Evolutionary conservation across 2,888 invertebrate species (phyloP).

Genomic region (Gerris lacustris): DNA sequence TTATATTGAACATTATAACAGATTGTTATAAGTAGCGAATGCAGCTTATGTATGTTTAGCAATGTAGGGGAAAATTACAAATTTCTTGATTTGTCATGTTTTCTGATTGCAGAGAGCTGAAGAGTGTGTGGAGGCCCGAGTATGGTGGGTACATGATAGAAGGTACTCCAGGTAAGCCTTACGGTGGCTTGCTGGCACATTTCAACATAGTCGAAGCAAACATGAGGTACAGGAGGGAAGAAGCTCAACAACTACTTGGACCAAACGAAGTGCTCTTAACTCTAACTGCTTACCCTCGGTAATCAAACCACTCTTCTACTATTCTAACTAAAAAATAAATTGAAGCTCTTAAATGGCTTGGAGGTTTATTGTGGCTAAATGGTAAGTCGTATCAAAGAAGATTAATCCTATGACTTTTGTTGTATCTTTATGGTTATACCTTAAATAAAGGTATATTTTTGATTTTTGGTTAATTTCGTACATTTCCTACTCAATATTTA

Average conservation of each 20-base stretch:
- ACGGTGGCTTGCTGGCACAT: conserved; percentile 86
- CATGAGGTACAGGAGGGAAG: conserved; percentile 81
- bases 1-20: too few species aligned
- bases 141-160: conserved; percentile 99
- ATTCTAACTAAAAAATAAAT: neutral
- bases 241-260: conserved; percentile 61
- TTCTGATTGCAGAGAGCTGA: neutral
- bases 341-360: neutral
- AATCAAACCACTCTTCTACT: neutral
- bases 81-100: too few species aligned
- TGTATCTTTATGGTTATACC: too few species aligned
- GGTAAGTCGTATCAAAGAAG: too few species aligned
- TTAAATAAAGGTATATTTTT: too few species aligned
- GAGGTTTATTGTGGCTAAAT: too few species aligned
- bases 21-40: too few species aligned
- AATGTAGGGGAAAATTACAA: too few species aligned
- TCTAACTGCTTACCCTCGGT: conserved; percentile 88
- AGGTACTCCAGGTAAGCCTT: conserved; percentile 93
- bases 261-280: conserved; percentile 77
- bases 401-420: neutral
- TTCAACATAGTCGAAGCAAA: conserved; percentile 97
- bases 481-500: too few species aligned
- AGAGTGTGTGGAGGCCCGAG: conserved; percentile 81
- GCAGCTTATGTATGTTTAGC: too few species aligned
- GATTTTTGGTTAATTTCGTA: too few species aligned